Evolutionary conservation across 2,888 invertebrate species (phyloP).

Genomic region (Lasioglossum figueresi): DNA sequence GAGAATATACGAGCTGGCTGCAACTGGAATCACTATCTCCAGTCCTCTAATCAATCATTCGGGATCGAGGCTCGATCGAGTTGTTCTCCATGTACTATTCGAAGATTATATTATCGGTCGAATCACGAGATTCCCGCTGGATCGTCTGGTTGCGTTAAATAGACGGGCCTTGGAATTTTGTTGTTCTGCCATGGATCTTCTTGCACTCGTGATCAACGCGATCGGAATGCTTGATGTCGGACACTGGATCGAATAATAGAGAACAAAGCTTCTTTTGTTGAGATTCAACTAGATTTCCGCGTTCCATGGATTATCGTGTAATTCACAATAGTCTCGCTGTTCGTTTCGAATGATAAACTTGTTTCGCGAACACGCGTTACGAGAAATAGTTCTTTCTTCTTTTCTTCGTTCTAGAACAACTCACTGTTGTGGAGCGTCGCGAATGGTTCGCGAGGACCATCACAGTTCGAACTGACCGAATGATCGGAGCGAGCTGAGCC

Average conservation of each 20-base stretch:
- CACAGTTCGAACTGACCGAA: background rate
- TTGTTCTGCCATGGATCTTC: background rate
- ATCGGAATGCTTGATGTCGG: background rate
- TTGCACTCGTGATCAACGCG: background rate
- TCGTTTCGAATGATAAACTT: background rate
- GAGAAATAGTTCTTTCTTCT: background rate
- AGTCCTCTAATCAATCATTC: background rate
- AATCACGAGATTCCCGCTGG: background rate
- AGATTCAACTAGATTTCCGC: constrained; percentile 15
- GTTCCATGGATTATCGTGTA: background rate
- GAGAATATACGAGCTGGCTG: background rate
- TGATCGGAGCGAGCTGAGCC: background rate
- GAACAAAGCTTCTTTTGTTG: constrained; percentile 6
- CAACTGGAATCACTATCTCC: background rate
- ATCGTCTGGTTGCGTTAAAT: background rate
- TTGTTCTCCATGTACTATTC: background rate
- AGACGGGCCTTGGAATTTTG: background rate
- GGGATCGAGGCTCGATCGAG: background rate
- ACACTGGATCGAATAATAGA: background rate
- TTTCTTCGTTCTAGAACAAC: background rate
- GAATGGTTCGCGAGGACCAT: background rate
- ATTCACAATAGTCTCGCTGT: background rate
- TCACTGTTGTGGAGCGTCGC: background rate
- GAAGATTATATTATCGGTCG: background rate
- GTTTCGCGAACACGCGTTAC: background rate